Evolutionary conservation across 2,113 vertebrate species (phyloP).

Genomic region (Aythya baeri): DNA sequence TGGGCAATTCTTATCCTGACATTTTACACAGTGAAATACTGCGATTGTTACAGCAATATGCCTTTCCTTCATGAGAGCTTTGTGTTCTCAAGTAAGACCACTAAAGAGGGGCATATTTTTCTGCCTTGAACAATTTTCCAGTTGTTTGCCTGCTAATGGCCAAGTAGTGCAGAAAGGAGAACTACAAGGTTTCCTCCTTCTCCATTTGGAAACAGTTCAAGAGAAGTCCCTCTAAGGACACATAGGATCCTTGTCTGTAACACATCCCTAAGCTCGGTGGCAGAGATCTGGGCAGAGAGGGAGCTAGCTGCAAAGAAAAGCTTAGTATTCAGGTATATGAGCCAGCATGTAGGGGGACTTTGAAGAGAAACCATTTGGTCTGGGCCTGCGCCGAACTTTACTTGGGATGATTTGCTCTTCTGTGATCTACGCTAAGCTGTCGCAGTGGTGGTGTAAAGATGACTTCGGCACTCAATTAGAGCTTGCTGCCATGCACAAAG

Average conservation of each 20-base stretch:
- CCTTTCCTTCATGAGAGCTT: background rate
- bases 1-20: background rate
- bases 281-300: background rate
- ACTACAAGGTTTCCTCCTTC: background rate
- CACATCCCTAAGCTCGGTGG: accelerated
- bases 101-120: background rate
- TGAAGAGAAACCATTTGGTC: background rate
- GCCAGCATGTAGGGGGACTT: background rate
- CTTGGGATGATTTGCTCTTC: background rate
- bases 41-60: background rate
- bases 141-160: background rate
- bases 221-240: background rate
- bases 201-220: background rate
- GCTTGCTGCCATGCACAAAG: background rate
- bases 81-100: background rate
- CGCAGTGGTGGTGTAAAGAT: accelerated
- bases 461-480: accelerated
- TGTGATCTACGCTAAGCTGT: background rate
- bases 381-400: background rate
- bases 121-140: background rate
- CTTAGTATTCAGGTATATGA: background rate
- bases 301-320: background rate
- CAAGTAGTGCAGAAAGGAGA: background rate
- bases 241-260: background rate
- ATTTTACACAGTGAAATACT: background rate